Evolutionary conservation across 2,113 vertebrate species (phyloP).

Genomic region (Tricholaema leucomelas): DNA sequence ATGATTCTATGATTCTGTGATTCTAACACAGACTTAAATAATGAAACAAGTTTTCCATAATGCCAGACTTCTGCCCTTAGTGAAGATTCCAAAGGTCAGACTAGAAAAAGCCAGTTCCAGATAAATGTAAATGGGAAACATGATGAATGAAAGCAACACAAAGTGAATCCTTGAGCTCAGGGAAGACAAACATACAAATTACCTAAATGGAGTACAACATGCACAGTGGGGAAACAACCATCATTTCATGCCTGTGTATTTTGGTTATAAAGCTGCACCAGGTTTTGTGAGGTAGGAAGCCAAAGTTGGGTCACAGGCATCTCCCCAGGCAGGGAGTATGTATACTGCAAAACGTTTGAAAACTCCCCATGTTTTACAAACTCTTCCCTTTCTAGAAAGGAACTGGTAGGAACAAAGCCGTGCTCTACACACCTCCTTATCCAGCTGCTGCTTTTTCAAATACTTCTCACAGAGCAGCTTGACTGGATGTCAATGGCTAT

Average conservation of each 20-base stretch:
- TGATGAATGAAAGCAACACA: neutral
- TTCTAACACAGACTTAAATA: neutral
- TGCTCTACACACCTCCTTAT: neutral
- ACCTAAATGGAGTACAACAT: fast-evolving
- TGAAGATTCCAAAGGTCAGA: neutral
- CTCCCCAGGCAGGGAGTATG: neutral
- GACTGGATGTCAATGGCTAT: neutral
- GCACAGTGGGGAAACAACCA: neutral
- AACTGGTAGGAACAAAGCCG: neutral
- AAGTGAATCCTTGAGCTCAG: neutral
- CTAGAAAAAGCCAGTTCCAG: neutral
- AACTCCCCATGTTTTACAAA: neutral
- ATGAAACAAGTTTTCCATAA: neutral
- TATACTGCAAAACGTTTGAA: neutral
- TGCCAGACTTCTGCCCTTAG: neutral
- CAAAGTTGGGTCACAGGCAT: neutral
- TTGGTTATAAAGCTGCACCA: neutral
- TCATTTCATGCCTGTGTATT: neutral
- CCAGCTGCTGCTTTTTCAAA: neutral
- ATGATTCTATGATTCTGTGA: no score
- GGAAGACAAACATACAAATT: neutral
- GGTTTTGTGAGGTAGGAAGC: neutral
- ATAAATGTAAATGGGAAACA: neutral
- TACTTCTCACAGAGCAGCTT: neutral
- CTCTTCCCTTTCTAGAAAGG: neutral